Base-by-base conservation (phyloP, 1,140 invertebrate species). In the Drosophila pachea region DNA sequence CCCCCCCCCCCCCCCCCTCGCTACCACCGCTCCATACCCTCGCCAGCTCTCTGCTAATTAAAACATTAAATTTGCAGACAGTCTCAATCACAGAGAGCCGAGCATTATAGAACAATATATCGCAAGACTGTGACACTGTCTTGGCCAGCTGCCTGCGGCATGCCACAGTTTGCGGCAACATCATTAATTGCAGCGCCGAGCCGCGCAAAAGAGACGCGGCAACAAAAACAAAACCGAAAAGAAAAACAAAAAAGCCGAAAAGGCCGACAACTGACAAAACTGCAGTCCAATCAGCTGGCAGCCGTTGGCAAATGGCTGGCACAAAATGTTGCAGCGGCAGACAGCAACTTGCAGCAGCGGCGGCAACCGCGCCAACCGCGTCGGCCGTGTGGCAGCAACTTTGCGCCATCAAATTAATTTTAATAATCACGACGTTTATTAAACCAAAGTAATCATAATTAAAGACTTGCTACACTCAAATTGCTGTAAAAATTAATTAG, bases 391-490 rank as follows among this genome's bases (percentile, higher is more conserved):
- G 12, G 55, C 78, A 72, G 47, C 78, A 73, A 64, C 54, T 70
- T 65, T 65, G 33, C 48, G 62, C 62, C 68, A 70, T 66, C 53
- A 70, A 66, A 70, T 70, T 66, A 66, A 70, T 70, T 70, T 70
- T 70, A 66, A 70, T 66, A 70, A 66, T 70, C 48, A 70, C 54
- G 63, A 59, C 68, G 55, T 70, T 71, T 67, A 71, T 70, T 71
- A 66, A 71, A 67, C 43, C 63, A 48, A 65, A 54, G 62, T 66
- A 59, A 70, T 70, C 48, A 66, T 66, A 66, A 70, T 70, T 70
- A 66, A 56, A 31, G 42, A 42, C 54, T 58, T 65, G 50, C 38
- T 12, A 38, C 38, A 45, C 32, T 53, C 22, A 61, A 68, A 52
- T 58, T 60, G 47, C 45, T 70, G 48, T 38, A 53, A 50, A 33